Conservation (phyloP, 2,888 invertebrate genomes). For the Eremobia ochroleuca region DNA sequence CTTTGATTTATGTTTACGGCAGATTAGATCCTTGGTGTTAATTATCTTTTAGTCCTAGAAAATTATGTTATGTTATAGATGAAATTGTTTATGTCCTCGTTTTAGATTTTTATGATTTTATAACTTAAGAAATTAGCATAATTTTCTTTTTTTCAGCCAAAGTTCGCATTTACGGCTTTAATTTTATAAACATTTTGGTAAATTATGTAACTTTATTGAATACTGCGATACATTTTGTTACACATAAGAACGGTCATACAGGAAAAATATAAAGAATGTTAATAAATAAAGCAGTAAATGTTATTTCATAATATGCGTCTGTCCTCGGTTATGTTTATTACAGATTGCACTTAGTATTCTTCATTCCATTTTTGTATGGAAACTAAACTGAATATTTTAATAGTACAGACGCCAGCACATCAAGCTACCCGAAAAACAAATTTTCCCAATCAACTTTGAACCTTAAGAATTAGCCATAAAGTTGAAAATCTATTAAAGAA, state of each 20-base stretch:
- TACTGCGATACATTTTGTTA: conserved; percentile 15
- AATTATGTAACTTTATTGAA: conserved; percentile 28
- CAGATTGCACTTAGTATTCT: conserved; percentile 30
- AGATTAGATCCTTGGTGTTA: conserved; percentile 64
- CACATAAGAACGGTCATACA: conserved; percentile 3
- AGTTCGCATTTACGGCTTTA: conserved; percentile 72
- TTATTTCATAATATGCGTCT: conserved; percentile 47
- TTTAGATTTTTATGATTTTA: conserved; percentile 86
- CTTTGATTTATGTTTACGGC: conserved; percentile 52
- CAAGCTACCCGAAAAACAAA: too few relatives aligned
- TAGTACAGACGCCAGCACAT: too few relatives aligned
- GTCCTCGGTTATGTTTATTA: conserved; percentile 26
- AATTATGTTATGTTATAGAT: conserved; percentile 82
- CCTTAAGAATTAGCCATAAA: too few relatives aligned
- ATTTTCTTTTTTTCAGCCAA: conserved; percentile 78
- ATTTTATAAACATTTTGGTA: conserved; percentile 53
- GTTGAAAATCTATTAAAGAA: too few relatives aligned
- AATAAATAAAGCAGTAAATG: conserved; percentile 55
- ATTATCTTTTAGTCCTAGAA: conserved; percentile 76
- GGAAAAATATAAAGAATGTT: conserved; percentile 42
- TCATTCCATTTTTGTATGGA: conserved; percentile 47
- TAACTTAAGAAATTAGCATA: conserved; percentile 75
- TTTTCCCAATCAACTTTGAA: too few relatives aligned
- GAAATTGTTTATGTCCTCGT: conserved; percentile 87
- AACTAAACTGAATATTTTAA: conserved; percentile 20